phyloP scores from a whole-genome alignment of 2,113 vertebrate genomes.

The Lamprotornis superbus region DNA sequence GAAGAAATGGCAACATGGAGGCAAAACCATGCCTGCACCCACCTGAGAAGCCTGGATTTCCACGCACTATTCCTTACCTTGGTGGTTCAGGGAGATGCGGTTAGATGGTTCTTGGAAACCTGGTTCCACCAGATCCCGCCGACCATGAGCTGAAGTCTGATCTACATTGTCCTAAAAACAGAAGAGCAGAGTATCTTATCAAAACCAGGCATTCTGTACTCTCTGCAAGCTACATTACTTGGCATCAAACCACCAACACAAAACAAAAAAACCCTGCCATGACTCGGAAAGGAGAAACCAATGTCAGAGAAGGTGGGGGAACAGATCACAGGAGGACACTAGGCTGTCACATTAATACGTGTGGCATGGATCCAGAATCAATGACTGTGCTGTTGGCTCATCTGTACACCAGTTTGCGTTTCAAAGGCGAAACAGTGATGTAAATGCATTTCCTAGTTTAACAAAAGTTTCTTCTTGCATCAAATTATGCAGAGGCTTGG shows the following conservation, averaged over 20 bases:
- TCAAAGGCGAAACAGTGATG: neutral
- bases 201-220: neutral
- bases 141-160: conserved; percentile 78
- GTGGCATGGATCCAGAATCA: neutral
- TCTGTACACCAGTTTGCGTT: neutral
- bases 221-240: neutral
- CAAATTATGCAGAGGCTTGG: neutral
- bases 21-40: neutral
- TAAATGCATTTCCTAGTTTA: neutral
- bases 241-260: neutral
- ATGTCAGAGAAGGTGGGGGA: neutral
- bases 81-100: conserved; percentile 78
- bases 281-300: neutral
- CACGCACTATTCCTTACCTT: conserved; percentile 76
- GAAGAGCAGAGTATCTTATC: neutral
- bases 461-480: conserved; percentile 15
- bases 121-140: conserved; percentile 77
- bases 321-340: neutral
- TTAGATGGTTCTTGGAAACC: conserved; percentile 78
- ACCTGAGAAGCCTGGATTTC: neutral
- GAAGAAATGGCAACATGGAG: neutral
- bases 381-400: neutral
- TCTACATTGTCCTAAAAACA: conserved; percentile 86
- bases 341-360: neutral
- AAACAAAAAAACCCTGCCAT: neutral